Evolutionary conservation across 2,888 invertebrate species (phyloP).

Genomic region (Microplitis deprimator): DNA sequence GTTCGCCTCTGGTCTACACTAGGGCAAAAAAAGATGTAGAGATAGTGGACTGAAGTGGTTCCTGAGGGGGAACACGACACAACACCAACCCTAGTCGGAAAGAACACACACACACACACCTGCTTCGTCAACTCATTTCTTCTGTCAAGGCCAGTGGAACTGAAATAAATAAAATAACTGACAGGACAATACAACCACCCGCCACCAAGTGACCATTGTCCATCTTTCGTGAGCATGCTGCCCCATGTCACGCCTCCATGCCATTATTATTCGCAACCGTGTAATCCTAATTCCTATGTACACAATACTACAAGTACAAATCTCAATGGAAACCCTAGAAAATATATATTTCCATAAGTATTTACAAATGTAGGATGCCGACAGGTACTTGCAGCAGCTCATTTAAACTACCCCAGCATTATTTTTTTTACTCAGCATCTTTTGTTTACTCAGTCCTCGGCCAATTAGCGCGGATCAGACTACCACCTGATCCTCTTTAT

Average conservation of each 20-base stretch:
- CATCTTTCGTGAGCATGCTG: conserved; percentile 47
- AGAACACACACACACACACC: not conserved
- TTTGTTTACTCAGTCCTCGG: conserved; percentile 9
- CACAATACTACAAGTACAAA: not conserved
- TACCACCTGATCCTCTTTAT: not conserved
- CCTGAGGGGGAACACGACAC: not conserved
- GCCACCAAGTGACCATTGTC: conserved; percentile 64
- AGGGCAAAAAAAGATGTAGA: not conserved
- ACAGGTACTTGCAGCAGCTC: no score
- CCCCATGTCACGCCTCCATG: conserved; percentile 56
- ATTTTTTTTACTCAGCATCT: not conserved
- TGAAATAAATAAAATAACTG: conserved; percentile 49
- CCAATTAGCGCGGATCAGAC: conserved; percentile 4
- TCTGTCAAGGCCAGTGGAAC: not conserved
- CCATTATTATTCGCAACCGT: conserved; percentile 60
- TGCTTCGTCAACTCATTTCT: not conserved
- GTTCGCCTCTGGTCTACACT: not conserved
- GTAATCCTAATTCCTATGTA: conserved; percentile 59
- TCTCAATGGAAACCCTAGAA: no score
- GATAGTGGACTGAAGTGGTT: not conserved
- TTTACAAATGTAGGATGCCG: no score
- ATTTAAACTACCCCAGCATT: no score
- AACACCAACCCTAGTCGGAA: not conserved
- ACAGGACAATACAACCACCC: conserved; percentile 63
- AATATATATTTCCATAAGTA: no score